Evolutionary conservation across 2,797 vertebrate species (phyloP).

Genomic region (Sebastolobus alascanus): DNA sequence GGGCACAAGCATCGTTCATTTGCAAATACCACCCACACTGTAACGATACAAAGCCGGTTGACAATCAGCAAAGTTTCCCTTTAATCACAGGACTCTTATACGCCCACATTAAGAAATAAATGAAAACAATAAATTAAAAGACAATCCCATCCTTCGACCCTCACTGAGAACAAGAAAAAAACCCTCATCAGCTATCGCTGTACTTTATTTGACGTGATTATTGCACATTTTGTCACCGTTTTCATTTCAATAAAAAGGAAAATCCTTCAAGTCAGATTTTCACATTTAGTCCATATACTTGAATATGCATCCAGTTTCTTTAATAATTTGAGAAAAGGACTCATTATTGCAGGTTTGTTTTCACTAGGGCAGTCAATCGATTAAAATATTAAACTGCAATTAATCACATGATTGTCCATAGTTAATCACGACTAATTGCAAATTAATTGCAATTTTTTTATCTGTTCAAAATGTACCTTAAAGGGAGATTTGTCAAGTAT

Average conservation of each 20-base stretch:
- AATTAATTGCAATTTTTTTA: too few species aligned
- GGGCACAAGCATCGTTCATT: background rate
- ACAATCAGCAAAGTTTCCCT: background rate
- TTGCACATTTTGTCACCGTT: too few species aligned
- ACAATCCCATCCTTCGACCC: conserved; percentile 38
- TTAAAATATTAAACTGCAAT: too few species aligned
- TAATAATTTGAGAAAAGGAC: background rate
- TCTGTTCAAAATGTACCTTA: too few species aligned
- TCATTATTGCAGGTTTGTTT: background rate
- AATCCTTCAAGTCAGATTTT: too few species aligned
- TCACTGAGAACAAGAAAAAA: conserved; percentile 19
- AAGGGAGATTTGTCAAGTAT: too few species aligned
- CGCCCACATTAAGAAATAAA: conserved; percentile 5
- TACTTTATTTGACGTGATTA: too few species aligned
- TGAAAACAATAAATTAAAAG: conserved; percentile 47
- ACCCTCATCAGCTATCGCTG: background rate
- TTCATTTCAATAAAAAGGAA: too few species aligned
- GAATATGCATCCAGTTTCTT: background rate
- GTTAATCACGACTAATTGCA: too few species aligned
- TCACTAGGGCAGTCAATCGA: too few species aligned
- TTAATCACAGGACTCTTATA: conserved; percentile 35
- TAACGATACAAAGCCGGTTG: background rate
- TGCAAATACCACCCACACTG: background rate
- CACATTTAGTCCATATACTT: too few species aligned
- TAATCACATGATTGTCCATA: too few species aligned